Evolutionary conservation across 2,888 invertebrate species (phyloP), one percentile per base, ranked within the genome.

Genomic region (Pollenia amentaria): DNA sequence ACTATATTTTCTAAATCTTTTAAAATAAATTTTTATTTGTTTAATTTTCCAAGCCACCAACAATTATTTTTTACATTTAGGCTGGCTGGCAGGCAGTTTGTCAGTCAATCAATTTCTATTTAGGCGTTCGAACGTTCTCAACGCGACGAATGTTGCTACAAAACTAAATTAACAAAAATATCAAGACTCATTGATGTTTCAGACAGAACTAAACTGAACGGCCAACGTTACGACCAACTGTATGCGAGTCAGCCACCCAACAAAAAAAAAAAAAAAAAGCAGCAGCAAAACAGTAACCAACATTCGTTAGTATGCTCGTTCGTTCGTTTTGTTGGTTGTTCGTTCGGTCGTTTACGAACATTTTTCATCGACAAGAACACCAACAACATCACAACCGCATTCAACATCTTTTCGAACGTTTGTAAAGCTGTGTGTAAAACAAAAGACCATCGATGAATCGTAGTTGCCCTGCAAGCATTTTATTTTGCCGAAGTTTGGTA

Each of bases 91-190:
- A 8, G 51, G 12, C 60, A 53, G 79, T 64, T 29, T 42, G 42
- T 38, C 14, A 46, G 79, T 70, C 42, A 51, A 44, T 38, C 14
- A 46, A 38, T 46, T 38, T 42, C 53, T 21, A 18, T 81, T 64
- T 42, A 87, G 72, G 87, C 89, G 88, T 83, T 84, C 76, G 80
- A 87, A 88, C 92, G 92, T 90, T 91, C 91, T 91, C 81, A 88
- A 91, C 90, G 89, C 92, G 91, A 91, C 92, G 92, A 91, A 90
- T 90, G 92, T 90, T 91, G 90, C 91, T 90, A 89, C 89, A 90
- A 91, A 91, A 92, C 92, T 92, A 89, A 91, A 88, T 81, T 76
- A 82, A 87, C 89, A 75, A 85, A 82, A 40, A 46, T 42, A 62
- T 78, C 73, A 82, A 85, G 29, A 81, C 73, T 55, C 81, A 78